Percentiles rank a stretch among this genome's conserved stretches.
Conservation (phyloP, 2,888 invertebrate genomes). For the Spodoptera littoralis region DNA sequence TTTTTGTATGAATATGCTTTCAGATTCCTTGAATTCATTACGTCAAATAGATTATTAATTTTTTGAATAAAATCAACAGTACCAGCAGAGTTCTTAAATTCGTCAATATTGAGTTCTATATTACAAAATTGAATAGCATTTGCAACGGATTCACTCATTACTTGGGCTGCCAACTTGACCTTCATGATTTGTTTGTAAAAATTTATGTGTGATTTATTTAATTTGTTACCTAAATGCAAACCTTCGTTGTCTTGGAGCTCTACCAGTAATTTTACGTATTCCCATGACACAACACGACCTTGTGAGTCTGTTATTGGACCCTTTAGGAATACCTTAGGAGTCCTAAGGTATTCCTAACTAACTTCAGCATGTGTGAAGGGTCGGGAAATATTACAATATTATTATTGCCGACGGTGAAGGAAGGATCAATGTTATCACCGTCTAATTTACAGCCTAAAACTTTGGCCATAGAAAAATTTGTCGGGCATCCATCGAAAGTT, state of each 20-base stretch:
- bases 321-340: too few species aligned
- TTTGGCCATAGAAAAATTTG: constrained; percentile 6
- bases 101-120: constrained; percentile 1
- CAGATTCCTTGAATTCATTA: constrained; percentile 9
- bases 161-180: background rate
- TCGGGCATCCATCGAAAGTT: constrained; percentile 14
- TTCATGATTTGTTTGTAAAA: background rate
- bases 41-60: constrained; percentile 8
- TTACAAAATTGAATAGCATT: constrained; percentile 2
- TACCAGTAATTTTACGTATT: constrained; percentile 11
- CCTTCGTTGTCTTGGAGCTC: constrained; percentile 15
- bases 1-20: background rate
- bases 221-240: background rate
- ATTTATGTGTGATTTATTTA: too few species aligned
- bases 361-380: constrained; percentile 25
- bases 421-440: constrained; percentile 1
- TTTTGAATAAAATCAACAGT: background rate
- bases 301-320: constrained; percentile 6
- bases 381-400: constrained; percentile 17
- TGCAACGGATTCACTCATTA: background rate
- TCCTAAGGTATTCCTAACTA: constrained; percentile 4
- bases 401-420: constrained; percentile 4
- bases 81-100: background rate
- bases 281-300: constrained; percentile 8
- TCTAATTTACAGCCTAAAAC: background rate